A percentile compares a stretch with the other conserved stretches of the same genome.
Conservation (phyloP, 2,888 invertebrate genomes). For the Epistrophella euchroma region DNA sequence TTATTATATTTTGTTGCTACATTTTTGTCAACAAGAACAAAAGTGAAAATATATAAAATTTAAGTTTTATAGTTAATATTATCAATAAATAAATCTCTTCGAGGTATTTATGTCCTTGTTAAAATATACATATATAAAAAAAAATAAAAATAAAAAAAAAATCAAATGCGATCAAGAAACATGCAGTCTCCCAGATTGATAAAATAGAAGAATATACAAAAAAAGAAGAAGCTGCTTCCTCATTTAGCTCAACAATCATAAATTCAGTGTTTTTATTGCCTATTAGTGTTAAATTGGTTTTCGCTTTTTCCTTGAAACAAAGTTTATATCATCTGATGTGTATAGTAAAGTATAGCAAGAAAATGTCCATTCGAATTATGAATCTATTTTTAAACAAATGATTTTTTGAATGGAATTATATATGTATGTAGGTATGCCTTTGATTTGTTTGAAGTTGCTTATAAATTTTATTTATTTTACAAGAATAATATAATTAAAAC, state of each 20-base stretch:
- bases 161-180: slow-evolving; percentile 1
- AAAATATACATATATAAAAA: background rate
- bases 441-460: background rate
- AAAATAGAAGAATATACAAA: background rate
- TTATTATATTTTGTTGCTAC: too few species aligned
- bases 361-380: background rate
- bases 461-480: background rate
- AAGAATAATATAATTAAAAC: background rate
- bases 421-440: background rate
- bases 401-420: background rate
- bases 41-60: background rate
- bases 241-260: slow-evolving; percentile 20
- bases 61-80: slow-evolving; percentile 11
- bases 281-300: slow-evolving; percentile 30
- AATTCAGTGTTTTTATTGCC: slow-evolving; percentile 27
- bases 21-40: slow-evolving; percentile 20
- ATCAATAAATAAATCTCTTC: slow-evolving; percentile 25
- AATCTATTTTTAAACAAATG: slow-evolving; percentile 2
- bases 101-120: slow-evolving; percentile 35
- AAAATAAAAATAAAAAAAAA: background rate
- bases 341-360: background rate
- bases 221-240: slow-evolving; percentile 9
- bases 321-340: background rate
- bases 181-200: slow-evolving; percentile 25
- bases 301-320: slow-evolving; percentile 21